Conservation (phyloP, 1,140 invertebrate genomes). For the Caenorhabditis briggsae region DNA sequence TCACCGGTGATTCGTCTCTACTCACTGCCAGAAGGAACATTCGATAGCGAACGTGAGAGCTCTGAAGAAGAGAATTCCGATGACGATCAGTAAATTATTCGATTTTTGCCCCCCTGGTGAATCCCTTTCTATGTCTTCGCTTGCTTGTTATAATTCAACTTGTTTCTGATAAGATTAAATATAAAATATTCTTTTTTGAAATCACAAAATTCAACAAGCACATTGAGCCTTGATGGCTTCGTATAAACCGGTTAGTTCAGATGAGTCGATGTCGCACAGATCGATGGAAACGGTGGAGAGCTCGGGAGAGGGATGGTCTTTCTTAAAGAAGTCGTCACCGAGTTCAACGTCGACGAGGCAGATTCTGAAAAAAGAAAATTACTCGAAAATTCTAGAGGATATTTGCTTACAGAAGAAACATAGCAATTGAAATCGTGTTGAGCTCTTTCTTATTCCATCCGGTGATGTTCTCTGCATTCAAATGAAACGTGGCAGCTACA, state of each 20-base stretch:
- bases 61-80: conserved; percentile 27
- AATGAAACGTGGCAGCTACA: background rate
- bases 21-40: conserved; percentile 74
- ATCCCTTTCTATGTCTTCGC: background rate
- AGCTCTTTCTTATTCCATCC: conserved; percentile 19
- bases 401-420: conserved; percentile 4
- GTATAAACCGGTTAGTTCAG: conserved; percentile 19
- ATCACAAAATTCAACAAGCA: background rate
- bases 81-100: conserved; percentile 24
- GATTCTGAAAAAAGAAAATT: background rate
- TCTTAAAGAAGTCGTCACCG: conserved; percentile 24
- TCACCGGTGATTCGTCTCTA: conserved; percentile 81
- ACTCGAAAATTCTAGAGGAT: background rate
- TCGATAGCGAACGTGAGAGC: conserved; percentile 65
- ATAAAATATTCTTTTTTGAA: background rate
- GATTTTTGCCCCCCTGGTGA: background rate
- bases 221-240: background rate
- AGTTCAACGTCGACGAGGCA: conserved; percentile 27
- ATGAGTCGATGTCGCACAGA: background rate
- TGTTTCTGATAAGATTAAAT: background rate
- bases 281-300: background rate
- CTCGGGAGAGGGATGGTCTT: background rate
- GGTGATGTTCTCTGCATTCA: conserved; percentile 28
- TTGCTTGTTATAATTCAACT: conserved; percentile 23
- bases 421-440: background rate